Percentiles rank a stretch among this genome's conserved stretches.
phyloP scores from a whole-genome alignment of 2,797 vertebrate genomes.

The Thalassophryne amazonica region DNA sequence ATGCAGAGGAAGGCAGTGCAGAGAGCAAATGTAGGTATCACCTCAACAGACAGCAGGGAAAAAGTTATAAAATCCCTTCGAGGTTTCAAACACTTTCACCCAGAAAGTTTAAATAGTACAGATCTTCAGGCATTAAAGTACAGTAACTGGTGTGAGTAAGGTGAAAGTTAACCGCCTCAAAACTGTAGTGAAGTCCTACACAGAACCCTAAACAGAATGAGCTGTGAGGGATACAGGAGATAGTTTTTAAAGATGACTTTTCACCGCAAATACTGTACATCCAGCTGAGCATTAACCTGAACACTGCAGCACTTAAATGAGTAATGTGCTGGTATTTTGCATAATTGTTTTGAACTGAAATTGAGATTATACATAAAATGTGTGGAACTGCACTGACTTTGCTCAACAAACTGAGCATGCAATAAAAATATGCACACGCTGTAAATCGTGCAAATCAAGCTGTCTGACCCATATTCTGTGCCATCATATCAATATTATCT shows the following conservation, averaged over 20 bases:
- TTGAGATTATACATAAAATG: conserved; percentile 36
- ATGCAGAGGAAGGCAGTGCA: conserved; percentile 27
- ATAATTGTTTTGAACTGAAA: conserved; percentile 43
- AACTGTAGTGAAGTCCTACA: conserved; percentile 10
- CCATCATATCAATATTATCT: too few species aligned
- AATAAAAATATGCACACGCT: conserved; percentile 33
- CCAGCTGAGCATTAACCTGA: conserved; percentile 24
- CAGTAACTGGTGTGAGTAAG: conserved; percentile 21
- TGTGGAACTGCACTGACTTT: conserved; percentile 34
- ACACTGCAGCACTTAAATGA: conserved; percentile 27
- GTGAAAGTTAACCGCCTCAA: conserved; percentile 9
- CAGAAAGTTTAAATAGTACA: conserved; percentile 39
- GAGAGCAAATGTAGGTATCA: conserved; percentile 31
- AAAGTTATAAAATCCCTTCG: conserved; percentile 34
- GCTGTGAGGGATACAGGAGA: neutral
- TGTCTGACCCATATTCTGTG: conserved; percentile 35
- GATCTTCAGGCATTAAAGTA: conserved; percentile 56
- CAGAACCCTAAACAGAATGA: neutral
- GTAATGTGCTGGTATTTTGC: conserved; percentile 39
- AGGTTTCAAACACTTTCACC: conserved; percentile 28
- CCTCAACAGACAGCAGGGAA: conserved; percentile 47
- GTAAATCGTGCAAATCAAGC: conserved; percentile 45
- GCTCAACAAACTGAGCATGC: conserved; percentile 25
- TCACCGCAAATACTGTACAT: conserved; percentile 24
- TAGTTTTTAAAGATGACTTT: conserved; percentile 1